A percentile compares a stretch with the other conserved stretches of the same genome.
Evolutionary conservation across 2,113 vertebrate species (phyloP).

Genomic region (Mohoua ochrocephala): DNA sequence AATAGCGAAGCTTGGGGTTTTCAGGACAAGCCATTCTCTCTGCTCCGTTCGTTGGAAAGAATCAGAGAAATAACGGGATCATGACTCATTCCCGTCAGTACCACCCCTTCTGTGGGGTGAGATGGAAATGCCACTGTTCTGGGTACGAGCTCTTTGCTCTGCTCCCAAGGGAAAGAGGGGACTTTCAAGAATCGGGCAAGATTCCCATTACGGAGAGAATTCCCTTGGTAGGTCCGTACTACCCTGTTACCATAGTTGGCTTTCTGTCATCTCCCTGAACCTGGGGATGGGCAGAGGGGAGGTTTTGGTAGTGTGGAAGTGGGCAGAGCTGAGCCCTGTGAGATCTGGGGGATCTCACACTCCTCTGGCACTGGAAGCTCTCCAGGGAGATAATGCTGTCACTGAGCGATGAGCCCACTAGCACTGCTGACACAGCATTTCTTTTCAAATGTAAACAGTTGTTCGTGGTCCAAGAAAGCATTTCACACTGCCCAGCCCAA

Average conservation of each 20-base stretch:
- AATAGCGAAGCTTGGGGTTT: neutral
- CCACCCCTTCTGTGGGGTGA: neutral
- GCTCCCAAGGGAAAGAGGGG: neutral
- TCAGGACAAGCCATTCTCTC: neutral
- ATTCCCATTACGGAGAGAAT: neutral
- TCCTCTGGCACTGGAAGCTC: neutral
- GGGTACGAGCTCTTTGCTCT: neutral
- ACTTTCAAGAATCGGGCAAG: neutral
- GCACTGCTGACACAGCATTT: constrained; percentile 7
- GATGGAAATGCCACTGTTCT: neutral
- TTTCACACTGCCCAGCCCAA: constrained; percentile 2
- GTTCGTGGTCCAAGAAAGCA: neutral
- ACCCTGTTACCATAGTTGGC: neutral
- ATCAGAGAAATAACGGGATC: neutral
- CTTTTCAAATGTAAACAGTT: constrained; percentile 22
- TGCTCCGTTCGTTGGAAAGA: neutral
- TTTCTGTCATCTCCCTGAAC: neutral
- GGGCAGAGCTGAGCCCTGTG: neutral
- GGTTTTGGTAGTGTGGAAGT: neutral
- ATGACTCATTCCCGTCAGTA: rapidly evolving
- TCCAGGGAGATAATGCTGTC: neutral
- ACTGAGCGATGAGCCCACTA: neutral
- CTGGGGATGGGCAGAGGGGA: neutral
- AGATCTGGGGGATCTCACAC: neutral
- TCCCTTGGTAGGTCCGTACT: neutral